phyloP scores from a whole-genome alignment of 2,888 invertebrate species.

The Acrobasis consociella region DNA sequence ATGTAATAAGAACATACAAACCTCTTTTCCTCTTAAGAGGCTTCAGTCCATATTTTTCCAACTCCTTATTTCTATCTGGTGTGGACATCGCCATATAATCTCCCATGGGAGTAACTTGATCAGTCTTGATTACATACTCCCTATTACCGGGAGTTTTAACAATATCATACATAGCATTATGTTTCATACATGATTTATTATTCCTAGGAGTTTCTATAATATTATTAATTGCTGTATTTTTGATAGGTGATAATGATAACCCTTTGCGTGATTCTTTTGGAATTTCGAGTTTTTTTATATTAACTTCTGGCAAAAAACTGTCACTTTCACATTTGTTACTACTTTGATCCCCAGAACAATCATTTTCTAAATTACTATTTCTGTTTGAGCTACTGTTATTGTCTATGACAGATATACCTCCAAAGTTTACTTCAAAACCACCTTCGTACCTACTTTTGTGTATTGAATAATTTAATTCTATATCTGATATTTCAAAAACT shows the following conservation, averaged over 20 bases:
- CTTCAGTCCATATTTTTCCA: conserved; percentile 86
- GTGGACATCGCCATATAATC: conserved; percentile 83
- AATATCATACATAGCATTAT: conserved; percentile 26
- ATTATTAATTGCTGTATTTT: conserved; percentile 21
- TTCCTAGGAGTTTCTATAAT: conserved; percentile 22
- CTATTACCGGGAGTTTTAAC: conserved; percentile 63
- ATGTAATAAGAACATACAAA: conserved; percentile 37
- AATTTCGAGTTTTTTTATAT: conserved; percentile 35
- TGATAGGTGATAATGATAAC: background rate
- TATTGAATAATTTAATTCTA: conserved; percentile 85
- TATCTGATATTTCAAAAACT: conserved; percentile 77
- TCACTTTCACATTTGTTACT: conserved; percentile 35
- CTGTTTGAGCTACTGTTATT: conserved; percentile 32
- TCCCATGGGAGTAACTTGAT: conserved; percentile 81
- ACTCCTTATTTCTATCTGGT: conserved; percentile 79
- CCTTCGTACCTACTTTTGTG: conserved; percentile 52
- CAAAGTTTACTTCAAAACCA: conserved; percentile 44
- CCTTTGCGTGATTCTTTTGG: conserved; percentile 12
- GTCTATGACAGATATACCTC: conserved; percentile 51
- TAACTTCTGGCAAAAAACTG: conserved; percentile 44
- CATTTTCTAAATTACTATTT: conserved; percentile 27
- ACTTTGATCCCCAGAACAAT: conserved; percentile 14
- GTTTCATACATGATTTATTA: conserved; percentile 11
- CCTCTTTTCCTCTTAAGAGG: conserved; percentile 85
- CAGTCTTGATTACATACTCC: conserved; percentile 78